These are phyloP conservation scores for Alauda arvensis DNA, from an alignment of 2,797 vertebrate species.

Conservation along the genomic window DNA sequence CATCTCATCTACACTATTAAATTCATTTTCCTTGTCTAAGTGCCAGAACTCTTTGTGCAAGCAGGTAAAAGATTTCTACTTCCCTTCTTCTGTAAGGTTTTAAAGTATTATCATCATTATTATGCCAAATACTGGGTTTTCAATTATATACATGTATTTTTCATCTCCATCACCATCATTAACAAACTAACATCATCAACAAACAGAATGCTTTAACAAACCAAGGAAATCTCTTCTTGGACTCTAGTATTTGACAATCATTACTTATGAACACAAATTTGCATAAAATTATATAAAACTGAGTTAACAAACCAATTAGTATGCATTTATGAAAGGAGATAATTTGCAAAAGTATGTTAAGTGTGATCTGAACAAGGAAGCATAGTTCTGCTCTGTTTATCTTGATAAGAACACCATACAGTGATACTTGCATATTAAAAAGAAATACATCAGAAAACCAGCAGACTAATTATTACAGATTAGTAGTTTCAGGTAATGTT, in stretches of 20 bases:
- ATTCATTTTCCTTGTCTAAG: not conserved
- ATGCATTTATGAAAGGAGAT: not conserved
- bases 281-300: not conserved
- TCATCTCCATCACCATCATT: not conserved
- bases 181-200: not conserved
- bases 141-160: not conserved
- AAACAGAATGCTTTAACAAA: not conserved
- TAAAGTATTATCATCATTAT: not conserved
- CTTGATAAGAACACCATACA: not conserved
- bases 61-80: not conserved
- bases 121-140: not conserved
- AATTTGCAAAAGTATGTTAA: not conserved
- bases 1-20: not conserved
- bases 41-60: not conserved
- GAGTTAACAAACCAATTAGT: not conserved
- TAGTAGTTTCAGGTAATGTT: not conserved
- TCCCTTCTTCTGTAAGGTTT: not conserved
- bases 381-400: not conserved
- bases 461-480: not conserved
- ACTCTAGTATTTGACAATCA: not conserved
- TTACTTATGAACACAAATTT: not conserved
- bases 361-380: not conserved
- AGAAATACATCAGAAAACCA: not conserved
- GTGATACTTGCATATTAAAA: not conserved
- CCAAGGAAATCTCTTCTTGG: fast-evolving